Conservation (phyloP, 2,888 invertebrate genomes). For the Frankliniella intonsa region DNA sequence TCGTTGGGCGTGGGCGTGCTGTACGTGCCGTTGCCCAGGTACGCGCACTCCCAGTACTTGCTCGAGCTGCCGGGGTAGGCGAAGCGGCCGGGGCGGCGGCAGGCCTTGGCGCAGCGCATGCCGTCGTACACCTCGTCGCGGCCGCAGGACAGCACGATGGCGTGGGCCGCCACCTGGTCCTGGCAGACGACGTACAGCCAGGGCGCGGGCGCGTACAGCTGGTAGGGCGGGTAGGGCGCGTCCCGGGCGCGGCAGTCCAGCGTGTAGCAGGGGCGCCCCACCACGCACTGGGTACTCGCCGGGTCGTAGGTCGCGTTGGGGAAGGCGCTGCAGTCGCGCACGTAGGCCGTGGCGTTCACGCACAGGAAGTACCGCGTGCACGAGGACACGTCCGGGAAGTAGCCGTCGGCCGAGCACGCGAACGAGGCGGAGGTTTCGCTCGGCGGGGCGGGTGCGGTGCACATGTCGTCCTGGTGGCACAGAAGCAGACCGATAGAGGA, state of each 20-base stretch:
- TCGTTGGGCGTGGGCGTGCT: neutral
- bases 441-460: too few species aligned
- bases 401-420: neutral
- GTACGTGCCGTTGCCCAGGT: neutral
- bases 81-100: neutral
- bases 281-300: too few species aligned
- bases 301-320: too few species aligned
- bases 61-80: neutral
- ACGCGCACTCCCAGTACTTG: neutral
- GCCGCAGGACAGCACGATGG: neutral
- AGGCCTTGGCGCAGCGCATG: neutral
- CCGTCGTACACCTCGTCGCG: neutral
- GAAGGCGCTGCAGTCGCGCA: neutral
- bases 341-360: neutral
- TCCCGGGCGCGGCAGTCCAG: too few species aligned
- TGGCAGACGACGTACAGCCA: neutral
- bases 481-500: too few species aligned
- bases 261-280: too few species aligned
- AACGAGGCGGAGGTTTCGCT: neutral
- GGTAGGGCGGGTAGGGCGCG: too few species aligned
- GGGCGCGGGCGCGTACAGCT: too few species aligned
- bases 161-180: neutral
- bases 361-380: conserved; percentile 12
- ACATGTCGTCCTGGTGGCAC: too few species aligned
- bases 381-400: neutral